Base-by-base conservation (phyloP, 2,113 vertebrate species). In the Galbula dea region DNA sequence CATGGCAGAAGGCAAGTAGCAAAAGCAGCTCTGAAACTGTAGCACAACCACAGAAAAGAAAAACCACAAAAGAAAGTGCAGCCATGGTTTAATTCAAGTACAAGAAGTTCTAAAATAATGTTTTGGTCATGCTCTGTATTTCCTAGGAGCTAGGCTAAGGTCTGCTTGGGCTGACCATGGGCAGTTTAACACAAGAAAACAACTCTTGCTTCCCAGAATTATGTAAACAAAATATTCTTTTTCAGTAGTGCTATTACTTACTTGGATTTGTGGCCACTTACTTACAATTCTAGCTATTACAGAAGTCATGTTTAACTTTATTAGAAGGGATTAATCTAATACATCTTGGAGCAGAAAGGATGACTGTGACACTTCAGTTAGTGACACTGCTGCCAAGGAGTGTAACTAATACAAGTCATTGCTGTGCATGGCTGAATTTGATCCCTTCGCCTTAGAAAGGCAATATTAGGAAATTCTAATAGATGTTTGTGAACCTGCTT, bases 401-500 rank as follows among this genome's bases (percentile, higher is more conserved):
- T 4, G 6, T 58, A 62, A 46, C 36, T 79, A 41, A 9, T 59
- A 34, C 4, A 16, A 24, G 6, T 34, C 24, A 4, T 79, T 61
- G 43, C 32, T 48, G 3, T 17, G 32, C 48, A 5, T 30, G 18
- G 11, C 39, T 43, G 43, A 88, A 81, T 73, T 68, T 49, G 34
- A 59, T 77, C 18, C 37, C 9, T 24, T 79, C 32, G 41, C 12
- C 16, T 54, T 30, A 67, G 23, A 55, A 43, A 2, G 16, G 8
- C 18, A 45, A 1, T 39, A 34, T 2, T 20, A 20, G 22, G 23
- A 58, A 81, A 37, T 51, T 41, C 15, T 48, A 45, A 13, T 37
- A 12, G 2, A 9, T 20, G 6, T 37, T 37, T 54, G 11, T 61
- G 45, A 52, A 36, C 20, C 6, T 0, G 0, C 79, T 62, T 46